Conservation (phyloP, 2,113 vertebrate species). For the Isichthys henryi region DNA sequence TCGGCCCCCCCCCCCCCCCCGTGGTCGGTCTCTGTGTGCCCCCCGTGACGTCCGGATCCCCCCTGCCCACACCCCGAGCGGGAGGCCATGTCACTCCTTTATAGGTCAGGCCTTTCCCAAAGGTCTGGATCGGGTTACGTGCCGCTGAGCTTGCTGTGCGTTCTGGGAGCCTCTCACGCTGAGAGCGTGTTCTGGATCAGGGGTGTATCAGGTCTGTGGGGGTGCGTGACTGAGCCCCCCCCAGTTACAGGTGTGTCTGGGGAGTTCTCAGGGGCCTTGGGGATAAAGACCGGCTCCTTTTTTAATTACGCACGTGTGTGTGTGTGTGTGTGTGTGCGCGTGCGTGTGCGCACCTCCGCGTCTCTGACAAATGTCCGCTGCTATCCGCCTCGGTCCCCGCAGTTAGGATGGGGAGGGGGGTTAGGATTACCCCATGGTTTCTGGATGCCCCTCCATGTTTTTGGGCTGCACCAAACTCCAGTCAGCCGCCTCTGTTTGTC, state of each 20-base stretch:
- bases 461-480: neutral
- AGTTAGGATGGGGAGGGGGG: neutral
- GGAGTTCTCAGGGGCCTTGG: neutral
- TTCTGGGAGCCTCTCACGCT: neutral
- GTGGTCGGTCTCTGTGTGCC: neutral
- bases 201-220: neutral
- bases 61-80: neutral
- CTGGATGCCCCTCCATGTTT: neutral
- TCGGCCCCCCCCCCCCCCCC: neutral
- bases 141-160: neutral
- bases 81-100: neutral
- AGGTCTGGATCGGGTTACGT: neutral
- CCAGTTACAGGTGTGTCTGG: neutral
- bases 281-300: neutral
- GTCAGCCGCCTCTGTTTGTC: neutral
- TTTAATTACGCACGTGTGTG: neutral
- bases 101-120: neutral
- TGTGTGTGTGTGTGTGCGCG: neutral
- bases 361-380: neutral
- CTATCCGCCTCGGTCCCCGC: neutral
- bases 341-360: neutral
- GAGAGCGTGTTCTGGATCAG: neutral
- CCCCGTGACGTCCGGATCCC: constrained; percentile 22
- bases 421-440: neutral
- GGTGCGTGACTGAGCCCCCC: neutral